Conservation (phyloP, 2,888 invertebrate genomes). For the Pegoplata infirma region DNA sequence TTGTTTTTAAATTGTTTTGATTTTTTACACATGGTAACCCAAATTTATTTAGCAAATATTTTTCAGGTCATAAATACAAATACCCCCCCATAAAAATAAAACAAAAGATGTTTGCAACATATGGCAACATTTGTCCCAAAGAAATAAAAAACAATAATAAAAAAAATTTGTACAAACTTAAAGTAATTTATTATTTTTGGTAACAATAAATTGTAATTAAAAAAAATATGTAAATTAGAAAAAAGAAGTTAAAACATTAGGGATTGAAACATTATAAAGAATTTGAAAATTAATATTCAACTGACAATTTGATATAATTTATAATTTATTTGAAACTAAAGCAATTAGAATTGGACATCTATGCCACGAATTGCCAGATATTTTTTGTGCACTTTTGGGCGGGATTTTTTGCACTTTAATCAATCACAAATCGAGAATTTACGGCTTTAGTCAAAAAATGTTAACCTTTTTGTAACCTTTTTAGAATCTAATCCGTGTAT, state of each 20-base stretch:
- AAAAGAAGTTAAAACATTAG: not conserved
- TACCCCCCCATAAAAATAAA: not conserved
- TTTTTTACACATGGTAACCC: constrained; percentile 37
- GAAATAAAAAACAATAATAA: constrained; percentile 17
- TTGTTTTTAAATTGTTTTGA: constrained; percentile 13
- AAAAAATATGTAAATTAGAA: constrained; percentile 39
- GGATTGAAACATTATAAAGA: not conserved
- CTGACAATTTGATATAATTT: too few relatives aligned
- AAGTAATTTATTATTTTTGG: constrained; percentile 33
- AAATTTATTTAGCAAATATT: constrained; percentile 48
- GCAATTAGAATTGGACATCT: too few relatives aligned
- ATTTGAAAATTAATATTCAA: too few relatives aligned
- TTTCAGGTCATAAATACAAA: constrained; percentile 44
- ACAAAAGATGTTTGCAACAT: constrained; percentile 46
- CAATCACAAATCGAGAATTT: too few relatives aligned
- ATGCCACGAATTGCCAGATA: too few relatives aligned
- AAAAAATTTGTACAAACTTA: constrained; percentile 29
- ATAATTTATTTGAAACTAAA: too few relatives aligned
- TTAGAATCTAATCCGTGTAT: too few relatives aligned
- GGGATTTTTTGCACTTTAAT: too few relatives aligned
- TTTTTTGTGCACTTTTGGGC: too few relatives aligned
- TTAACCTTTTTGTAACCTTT: too few relatives aligned
- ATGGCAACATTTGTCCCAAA: constrained; percentile 54
- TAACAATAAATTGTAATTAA: constrained; percentile 36
- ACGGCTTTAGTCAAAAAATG: too few relatives aligned